Conservation (phyloP, 2,797 vertebrate genomes). For the Coendou prehensilis region DNA sequence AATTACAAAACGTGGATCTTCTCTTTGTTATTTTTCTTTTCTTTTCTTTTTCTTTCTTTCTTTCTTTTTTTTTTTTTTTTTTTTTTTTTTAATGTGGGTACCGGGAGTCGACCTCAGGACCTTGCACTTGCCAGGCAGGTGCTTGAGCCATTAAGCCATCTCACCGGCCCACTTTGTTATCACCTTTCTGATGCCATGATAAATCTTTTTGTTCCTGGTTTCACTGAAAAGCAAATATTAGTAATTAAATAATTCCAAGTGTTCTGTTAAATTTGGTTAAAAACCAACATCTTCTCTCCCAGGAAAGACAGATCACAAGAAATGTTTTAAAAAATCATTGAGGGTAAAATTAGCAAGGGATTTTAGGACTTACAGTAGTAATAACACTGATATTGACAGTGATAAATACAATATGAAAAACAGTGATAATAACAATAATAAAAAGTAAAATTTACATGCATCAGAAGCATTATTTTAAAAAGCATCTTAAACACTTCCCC, state of each 20-base stretch:
- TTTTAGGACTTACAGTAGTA: slow-evolving; percentile 37
- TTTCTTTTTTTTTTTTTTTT: too few relatives aligned
- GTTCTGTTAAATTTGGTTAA: slow-evolving; percentile 34
- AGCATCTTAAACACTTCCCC: not conserved
- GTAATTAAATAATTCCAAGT: slow-evolving; percentile 62
- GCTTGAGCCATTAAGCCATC: too few relatives aligned
- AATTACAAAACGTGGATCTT: not conserved
- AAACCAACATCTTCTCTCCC: not conserved
- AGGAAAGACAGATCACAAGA: slow-evolving; percentile 57
- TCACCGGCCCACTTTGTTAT: too few relatives aligned
- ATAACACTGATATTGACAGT: not conserved
- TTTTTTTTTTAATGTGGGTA: too few relatives aligned
- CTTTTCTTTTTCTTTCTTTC: too few relatives aligned
- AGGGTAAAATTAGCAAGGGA: slow-evolving; percentile 38
- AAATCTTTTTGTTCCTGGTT: slow-evolving; percentile 57
- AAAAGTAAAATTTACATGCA: slow-evolving; percentile 24
- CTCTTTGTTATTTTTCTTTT: not conserved
- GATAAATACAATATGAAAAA: not conserved
- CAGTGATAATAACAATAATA: not conserved
- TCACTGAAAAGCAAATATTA: slow-evolving; percentile 35
- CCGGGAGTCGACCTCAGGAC: too few relatives aligned
- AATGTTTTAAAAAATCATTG: slow-evolving; percentile 34
- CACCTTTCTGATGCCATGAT: not conserved
- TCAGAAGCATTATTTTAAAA: slow-evolving; percentile 31
- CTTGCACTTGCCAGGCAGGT: too few relatives aligned